phyloP scores from a whole-genome alignment of 2,797 vertebrate species.

The Odontamblyopus lacepedii region DNA sequence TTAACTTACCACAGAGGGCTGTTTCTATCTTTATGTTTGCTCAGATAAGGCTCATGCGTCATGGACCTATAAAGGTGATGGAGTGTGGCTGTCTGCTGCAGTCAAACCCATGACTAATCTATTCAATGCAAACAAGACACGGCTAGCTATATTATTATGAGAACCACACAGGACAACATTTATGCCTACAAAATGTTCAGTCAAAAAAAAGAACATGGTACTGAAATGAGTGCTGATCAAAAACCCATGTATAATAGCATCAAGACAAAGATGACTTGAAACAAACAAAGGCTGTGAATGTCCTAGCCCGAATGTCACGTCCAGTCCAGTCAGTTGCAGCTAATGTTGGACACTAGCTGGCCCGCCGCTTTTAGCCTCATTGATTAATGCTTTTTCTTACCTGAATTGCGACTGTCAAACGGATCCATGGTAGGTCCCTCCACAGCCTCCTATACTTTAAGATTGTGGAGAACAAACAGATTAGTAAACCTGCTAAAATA shows the following conservation, averaged over 20 bases:
- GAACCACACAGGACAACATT: constrained; percentile 3
- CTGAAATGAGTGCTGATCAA: too few relatives aligned
- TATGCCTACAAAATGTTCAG: neutral
- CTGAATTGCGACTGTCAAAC: constrained; percentile 73
- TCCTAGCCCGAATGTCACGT: constrained; percentile 62
- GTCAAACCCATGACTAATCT: constrained; percentile 17
- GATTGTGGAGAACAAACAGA: constrained; percentile 3
- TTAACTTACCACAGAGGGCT: neutral
- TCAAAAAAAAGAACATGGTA: neutral
- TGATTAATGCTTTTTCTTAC: constrained; percentile 28
- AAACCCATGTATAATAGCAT: neutral
- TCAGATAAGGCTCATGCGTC: constrained; percentile 33
- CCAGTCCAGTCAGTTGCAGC: constrained; percentile 13
- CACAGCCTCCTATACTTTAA: constrained; percentile 14
- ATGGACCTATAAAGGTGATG: neutral
- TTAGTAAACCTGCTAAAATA: constrained; percentile 19
- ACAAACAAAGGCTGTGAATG: constrained; percentile 20
- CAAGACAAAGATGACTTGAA: neutral
- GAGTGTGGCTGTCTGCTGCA: too few relatives aligned
- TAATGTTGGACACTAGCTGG: constrained; percentile 57
- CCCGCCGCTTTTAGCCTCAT: constrained; percentile 54
- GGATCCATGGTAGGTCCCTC: constrained; percentile 66
- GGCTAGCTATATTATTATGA: neutral
- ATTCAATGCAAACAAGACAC: neutral
- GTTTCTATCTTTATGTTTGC: constrained; percentile 30